phyloP scores from a whole-genome alignment of 2,888 invertebrate genomes.

The Plagiodera versicolora region DNA sequence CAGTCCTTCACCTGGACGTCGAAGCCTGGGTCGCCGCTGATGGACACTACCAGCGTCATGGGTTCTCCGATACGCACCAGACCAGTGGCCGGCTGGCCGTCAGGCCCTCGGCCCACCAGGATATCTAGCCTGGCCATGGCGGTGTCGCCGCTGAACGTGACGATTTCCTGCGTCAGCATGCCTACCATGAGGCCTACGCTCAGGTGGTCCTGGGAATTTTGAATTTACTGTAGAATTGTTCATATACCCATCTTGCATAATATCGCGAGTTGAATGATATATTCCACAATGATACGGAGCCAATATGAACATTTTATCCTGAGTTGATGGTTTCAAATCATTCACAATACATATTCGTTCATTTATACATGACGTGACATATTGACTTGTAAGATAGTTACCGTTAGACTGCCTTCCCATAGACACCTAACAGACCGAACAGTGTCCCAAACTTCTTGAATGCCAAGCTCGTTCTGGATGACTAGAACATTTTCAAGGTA shows the following conservation, averaged over 20 bases:
- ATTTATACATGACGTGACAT: too few species aligned
- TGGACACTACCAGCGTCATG: constrained; percentile 79
- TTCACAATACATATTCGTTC: too few species aligned
- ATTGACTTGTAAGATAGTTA: too few species aligned
- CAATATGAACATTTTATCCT: too few species aligned
- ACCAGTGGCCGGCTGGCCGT: constrained; percentile 74
- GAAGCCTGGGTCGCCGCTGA: constrained; percentile 77
- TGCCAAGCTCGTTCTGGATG: constrained; percentile 76
- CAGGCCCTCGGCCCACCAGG: constrained; percentile 75
- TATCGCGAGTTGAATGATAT: too few species aligned
- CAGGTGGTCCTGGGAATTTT: constrained; percentile 62
- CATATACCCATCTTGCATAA: too few species aligned
- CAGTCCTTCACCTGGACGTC: constrained; percentile 79
- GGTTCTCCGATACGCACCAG: constrained; percentile 79
- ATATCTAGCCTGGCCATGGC: constrained; percentile 79
- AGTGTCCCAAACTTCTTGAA: constrained; percentile 78
- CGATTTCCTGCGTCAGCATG: constrained; percentile 77
- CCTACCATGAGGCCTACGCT: constrained; percentile 76
- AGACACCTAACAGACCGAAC: constrained; percentile 75
- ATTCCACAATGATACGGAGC: too few species aligned
- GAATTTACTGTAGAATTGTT: too few species aligned
- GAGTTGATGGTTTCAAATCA: too few species aligned
- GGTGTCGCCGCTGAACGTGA: constrained; percentile 84
- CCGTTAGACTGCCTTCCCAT: constrained; percentile 78
- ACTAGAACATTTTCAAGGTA: constrained; percentile 79